phyloP scores from a whole-genome alignment of 2,797 vertebrate species.

The Cyclura pinguis region DNA sequence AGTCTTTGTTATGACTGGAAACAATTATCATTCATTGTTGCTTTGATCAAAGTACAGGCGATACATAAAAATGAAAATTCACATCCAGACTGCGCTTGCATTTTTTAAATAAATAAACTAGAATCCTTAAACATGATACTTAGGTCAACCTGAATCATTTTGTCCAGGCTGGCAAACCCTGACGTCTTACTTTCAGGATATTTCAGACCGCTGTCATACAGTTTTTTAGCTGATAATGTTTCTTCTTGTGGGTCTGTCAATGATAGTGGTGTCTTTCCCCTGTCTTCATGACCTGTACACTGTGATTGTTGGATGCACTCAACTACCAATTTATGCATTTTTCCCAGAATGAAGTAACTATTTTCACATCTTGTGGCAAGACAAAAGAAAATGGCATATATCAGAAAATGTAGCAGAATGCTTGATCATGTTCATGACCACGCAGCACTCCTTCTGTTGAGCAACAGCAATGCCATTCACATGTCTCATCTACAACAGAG shows the following conservation, averaged over 20 bases:
- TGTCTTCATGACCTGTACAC: not conserved
- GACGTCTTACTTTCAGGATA: conserved; percentile 7
- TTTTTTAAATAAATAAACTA: not conserved
- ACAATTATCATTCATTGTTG: not conserved
- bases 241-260: not conserved
- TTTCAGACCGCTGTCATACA: conserved; percentile 21
- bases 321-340: not conserved
- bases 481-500: not conserved
- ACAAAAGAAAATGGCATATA: not conserved
- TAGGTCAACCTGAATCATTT: not conserved
- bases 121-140: not conserved
- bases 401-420: not conserved
- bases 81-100: not conserved
- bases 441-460: not conserved
- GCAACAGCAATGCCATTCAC: not conserved
- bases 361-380: not conserved
- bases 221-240: not conserved
- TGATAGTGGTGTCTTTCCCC: not conserved
- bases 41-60: not conserved
- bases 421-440: not conserved
- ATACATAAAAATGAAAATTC: conserved; percentile 21
- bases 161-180: not conserved
- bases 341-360: not conserved
- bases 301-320: conserved; percentile 19
- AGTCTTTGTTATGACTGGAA: not conserved